Base-by-base conservation (phyloP, 2,888 invertebrate genomes). In the Protophormia terraenovae region DNA sequence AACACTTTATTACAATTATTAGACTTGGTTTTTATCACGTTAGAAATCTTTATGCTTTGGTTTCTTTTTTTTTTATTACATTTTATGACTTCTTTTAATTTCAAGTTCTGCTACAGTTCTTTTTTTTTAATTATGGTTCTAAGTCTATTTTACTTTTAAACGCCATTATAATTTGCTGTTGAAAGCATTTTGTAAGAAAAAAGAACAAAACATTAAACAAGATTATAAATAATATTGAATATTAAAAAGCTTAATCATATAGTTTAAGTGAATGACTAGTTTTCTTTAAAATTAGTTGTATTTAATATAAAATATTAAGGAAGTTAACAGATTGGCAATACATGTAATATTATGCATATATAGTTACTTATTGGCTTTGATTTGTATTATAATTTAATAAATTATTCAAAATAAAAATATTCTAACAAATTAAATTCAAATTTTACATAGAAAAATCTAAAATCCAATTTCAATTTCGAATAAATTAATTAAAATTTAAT, bases 191-290 rank as follows among this genome's bases (percentile, higher is more conserved):
- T 27, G 10, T 19, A 29, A 12, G 12, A 16, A 16, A 32, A 58
- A 41, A 41, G 12, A 19, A 38, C 1, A 38, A 14, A 66, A 55
- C 16, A 24, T 29, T 7, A 66, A 50, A 67, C 58, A 45, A 58
- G 58, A 24, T 35, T 12, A 22, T 69, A 19, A 69, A 66, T 41
- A 53, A 72, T 66, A 72, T 72, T 72, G 66, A 72, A 80, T 79
- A 72, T 79, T 72, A 64, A 72, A 79, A 64, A 64, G 38, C 71
- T 19, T 47, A 58, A 62, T 79, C 71, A 79, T 79, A 79, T 1
- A 53, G 53, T 55, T 71, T 71, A 38, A 53, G 50, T 38, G 10
- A 71, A 71, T 27, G 69, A 53, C 38, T 55, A 38, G 38, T 32
- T 50, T 62, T n/a, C 19, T 22, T 62, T 32, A n/a, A n/a, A n/a